Percentiles rank a stretch among this genome's conserved stretches.
Conservation (phyloP, 2,113 vertebrate species). For the Cyprinodon brontotheroides region DNA sequence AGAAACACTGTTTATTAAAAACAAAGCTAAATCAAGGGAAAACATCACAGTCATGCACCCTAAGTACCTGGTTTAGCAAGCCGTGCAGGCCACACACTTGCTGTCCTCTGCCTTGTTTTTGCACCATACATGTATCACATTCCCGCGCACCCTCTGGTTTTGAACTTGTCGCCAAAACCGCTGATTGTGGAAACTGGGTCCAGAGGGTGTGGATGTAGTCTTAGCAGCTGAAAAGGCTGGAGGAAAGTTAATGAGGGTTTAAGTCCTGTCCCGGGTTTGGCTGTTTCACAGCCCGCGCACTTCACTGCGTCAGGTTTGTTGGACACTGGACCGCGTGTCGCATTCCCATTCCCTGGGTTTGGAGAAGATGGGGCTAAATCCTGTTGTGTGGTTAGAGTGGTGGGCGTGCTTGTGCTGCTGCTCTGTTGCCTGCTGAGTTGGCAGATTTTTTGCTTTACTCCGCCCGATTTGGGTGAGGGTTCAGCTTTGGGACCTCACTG, state of each 20-base stretch:
- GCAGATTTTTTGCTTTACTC: conserved; percentile 61
- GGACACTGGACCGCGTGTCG: conserved; percentile 93
- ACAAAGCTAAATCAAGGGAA: background rate
- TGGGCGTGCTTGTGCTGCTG: conserved; percentile 54
- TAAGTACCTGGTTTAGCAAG: conserved; percentile 85
- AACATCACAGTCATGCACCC: background rate
- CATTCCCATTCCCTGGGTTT: conserved; percentile 92
- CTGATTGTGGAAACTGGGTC: conserved; percentile 50
- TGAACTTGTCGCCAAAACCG: conserved; percentile 91
- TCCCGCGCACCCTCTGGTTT: conserved; percentile 91
- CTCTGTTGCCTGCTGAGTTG: conserved; percentile 45
- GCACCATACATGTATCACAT: conserved; percentile 86
- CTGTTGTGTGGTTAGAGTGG: conserved; percentile 64
- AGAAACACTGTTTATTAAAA: background rate
- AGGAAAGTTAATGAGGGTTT: conserved; percentile 84
- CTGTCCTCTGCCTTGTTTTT: conserved; percentile 89
- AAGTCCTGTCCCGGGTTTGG: conserved; percentile 92
- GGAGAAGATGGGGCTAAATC: conserved; percentile 86
- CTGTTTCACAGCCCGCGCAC: conserved; percentile 94
- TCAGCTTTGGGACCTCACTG: conserved; percentile 80
- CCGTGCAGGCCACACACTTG: conserved; percentile 89
- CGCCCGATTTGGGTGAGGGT: conserved; percentile 49
- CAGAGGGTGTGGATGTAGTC: conserved; percentile 58
- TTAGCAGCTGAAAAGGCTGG: conserved; percentile 77
- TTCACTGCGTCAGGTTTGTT: conserved; percentile 92